Evolutionary conservation across 23 tunicate genomes (phyloP), one percentile per base, ranked within the genome.

Genomic region (Aplidium turbinatum): DNA sequence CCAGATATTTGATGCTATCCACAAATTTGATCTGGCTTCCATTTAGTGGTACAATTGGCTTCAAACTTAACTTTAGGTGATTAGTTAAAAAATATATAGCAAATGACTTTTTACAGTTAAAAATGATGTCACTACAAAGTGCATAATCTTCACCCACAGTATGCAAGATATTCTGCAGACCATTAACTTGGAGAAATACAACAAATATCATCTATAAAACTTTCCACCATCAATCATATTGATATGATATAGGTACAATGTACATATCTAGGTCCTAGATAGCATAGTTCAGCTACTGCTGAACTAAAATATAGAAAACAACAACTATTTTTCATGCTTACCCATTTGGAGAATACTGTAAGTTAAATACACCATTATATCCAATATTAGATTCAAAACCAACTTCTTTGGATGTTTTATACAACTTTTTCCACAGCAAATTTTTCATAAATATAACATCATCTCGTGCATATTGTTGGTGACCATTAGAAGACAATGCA

Each of bases 311-410:
- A 19, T 29, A 1, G 47, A 0, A 63, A 16, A 46, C 16, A 36
- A 40, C 69, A 56, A 29, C 16, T 5, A 32, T 16, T n/a, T 23
- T 27, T 47, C 9, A 1, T 31, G 28, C 78, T 63, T 60, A 85
- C 92, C 92, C 92, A 78, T 85, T 66, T 1, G 76, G 80, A 22
- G 83, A 70, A 47, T 78, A 85, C 36, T 72, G 78, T 50, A 85
- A 31, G 5, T 80, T 84, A 69, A 78, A 85, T 3, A 85, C 54
- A 50, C 92, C 92, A 23, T 76, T 35, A 42, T 78, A 38, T 1
- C 66, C 79, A 24, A 57, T 55, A 47, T 85, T 35, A 62, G 67
- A 35, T 1, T 20, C 0, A 20, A 2, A 21, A 56, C 35, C 57
- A 4, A 46, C 33, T 16, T 24, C 32, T 27, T 32, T 30, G 31